Evolutionary conservation across 2,113 vertebrate species (phyloP).

Genomic region (Mesoclemmys tuberculata): DNA sequence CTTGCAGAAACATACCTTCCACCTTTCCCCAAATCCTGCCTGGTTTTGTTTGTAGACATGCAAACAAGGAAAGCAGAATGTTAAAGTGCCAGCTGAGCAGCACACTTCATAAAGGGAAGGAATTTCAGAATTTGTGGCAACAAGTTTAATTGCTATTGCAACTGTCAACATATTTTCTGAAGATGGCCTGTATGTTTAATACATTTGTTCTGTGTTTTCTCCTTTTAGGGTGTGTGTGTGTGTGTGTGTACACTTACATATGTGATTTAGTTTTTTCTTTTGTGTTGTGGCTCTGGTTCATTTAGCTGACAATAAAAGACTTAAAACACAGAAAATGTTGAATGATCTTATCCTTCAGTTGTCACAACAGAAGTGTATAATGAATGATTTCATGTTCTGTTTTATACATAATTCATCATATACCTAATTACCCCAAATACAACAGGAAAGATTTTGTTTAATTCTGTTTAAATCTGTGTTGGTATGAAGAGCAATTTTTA

Average conservation of each 20-base stretch:
- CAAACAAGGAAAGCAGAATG: not conserved
- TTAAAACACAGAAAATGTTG: not conserved
- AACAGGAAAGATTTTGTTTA: not conserved
- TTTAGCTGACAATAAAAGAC: slow-evolving; percentile 11
- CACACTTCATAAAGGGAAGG: not conserved
- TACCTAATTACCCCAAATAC: not conserved
- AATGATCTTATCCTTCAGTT: not conserved
- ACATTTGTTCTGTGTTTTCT: not conserved
- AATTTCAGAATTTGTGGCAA: not conserved
- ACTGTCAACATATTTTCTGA: not conserved
- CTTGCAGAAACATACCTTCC: not conserved
- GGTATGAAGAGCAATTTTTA: not conserved
- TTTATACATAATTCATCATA: not conserved
- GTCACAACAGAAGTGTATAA: not conserved
- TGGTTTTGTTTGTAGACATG: not conserved
- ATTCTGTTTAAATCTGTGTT: not conserved
- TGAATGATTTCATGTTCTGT: slow-evolving; percentile 1
- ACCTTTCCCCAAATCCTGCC: not conserved
- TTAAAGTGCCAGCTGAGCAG: not conserved
- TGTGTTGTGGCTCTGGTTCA: not conserved
- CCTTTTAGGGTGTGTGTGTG: not conserved
- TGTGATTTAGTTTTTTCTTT: not conserved
- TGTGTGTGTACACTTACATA: not conserved
- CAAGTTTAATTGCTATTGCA: not conserved
- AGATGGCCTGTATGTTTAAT: not conserved